phyloP scores from a whole-genome alignment of 2,888 invertebrate genomes.

The Meta bourneti region DNA sequence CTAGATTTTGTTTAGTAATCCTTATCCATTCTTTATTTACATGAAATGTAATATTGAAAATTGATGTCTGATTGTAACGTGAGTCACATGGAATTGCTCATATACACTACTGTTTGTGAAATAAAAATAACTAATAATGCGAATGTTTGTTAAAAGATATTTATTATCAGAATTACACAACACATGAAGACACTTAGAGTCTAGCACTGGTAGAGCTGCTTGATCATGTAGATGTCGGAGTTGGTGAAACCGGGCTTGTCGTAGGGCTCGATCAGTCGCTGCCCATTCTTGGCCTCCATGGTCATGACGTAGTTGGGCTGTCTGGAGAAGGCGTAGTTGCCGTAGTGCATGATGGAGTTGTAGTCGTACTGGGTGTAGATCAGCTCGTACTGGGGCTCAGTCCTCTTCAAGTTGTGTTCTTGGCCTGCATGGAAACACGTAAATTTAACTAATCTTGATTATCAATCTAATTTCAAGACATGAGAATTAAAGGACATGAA shows the following conservation, averaged over 20 bases:
- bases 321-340: conserved; percentile 31
- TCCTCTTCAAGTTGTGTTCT: background rate
- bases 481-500: no score
- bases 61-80: no score
- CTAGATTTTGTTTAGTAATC: no score
- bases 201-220: conserved; percentile 79
- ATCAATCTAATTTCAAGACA: no score
- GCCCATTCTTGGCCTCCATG: conserved; percentile 27
- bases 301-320: background rate
- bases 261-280: background rate
- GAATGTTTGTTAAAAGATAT: no score
- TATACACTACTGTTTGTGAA: no score
- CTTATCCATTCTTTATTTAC: no score
- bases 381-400: background rate
- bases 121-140: no score
- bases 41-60: no score
- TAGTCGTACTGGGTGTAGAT: conserved; percentile 9
- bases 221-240: conserved; percentile 79
- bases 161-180: no score
- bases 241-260: conserved; percentile 78
- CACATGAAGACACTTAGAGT: background rate
- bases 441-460: background rate
- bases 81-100: no score
- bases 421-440: background rate
- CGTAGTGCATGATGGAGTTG: conserved; percentile 52